Conservation (phyloP, 2,888 invertebrate genomes). For the Epinotia demarniana region DNA sequence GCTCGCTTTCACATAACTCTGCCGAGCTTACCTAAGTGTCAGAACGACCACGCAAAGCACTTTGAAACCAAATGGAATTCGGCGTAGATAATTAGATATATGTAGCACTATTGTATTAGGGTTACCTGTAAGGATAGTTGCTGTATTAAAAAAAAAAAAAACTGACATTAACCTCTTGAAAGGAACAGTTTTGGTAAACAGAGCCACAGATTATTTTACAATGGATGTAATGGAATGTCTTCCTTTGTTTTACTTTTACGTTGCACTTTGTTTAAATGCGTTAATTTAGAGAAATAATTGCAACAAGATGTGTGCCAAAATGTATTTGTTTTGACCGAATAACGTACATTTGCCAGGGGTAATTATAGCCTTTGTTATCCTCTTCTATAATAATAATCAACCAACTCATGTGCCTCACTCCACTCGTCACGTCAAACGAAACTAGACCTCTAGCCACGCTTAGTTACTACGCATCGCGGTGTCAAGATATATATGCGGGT, state of each 20-base stretch:
- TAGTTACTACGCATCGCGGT: too few relatives aligned
- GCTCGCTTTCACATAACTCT: background rate
- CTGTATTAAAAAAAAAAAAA: too few relatives aligned
- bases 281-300: background rate
- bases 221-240: background rate
- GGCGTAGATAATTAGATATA: too few relatives aligned
- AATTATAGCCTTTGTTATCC: background rate
- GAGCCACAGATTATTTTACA: background rate
- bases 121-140: too few relatives aligned
- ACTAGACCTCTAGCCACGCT: too few relatives aligned
- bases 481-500: too few relatives aligned
- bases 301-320: background rate
- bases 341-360: too few relatives aligned
- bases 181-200: slow-evolving; percentile 20
- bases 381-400: background rate
- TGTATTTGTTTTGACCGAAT: background rate
- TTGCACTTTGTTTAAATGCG: background rate
- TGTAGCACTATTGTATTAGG: too few relatives aligned
- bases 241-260: slow-evolving; percentile 1
- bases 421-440: too few relatives aligned
- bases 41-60: background rate
- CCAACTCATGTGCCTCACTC: too few relatives aligned
- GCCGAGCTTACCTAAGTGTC: background rate
- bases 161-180: background rate
- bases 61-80: background rate